A percentile compares a stretch with the other conserved stretches of the same genome.
These are phyloP conservation scores for Grus americana DNA, from an alignment of 2,113 vertebrate species.

Conservation along the genomic window DNA sequence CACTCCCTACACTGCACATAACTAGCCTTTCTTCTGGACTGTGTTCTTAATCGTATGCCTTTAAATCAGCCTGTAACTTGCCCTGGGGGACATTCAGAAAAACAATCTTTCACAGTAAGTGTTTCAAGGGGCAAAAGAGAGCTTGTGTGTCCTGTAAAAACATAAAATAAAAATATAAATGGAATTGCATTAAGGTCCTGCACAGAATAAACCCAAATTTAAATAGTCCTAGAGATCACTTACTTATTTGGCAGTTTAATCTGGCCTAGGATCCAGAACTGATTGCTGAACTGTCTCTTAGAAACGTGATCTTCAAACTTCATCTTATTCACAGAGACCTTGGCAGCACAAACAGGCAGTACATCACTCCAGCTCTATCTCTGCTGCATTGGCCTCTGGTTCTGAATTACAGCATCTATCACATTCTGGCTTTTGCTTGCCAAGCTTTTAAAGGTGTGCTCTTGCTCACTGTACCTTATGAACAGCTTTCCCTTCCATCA, in stretches of 20 bases:
- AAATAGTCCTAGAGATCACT: constrained; percentile 14
- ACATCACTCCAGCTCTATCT: constrained; percentile 56
- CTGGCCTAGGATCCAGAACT: constrained; percentile 35
- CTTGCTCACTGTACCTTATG: constrained; percentile 66
- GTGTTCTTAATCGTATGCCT: neutral
- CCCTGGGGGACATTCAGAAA: neutral
- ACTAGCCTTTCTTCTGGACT: neutral
- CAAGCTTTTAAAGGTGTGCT: constrained; percentile 64
- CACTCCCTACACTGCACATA: neutral
- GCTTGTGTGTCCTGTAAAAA: neutral
- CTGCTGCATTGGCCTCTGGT: constrained; percentile 56
- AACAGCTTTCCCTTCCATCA: constrained; percentile 58
- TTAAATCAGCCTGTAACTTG: constrained; percentile 23
- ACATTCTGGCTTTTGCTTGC: constrained; percentile 55
- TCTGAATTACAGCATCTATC: constrained; percentile 69
- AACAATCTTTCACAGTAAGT: neutral
- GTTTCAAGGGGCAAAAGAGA: neutral
- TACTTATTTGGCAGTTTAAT: constrained; percentile 55
- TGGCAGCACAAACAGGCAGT: constrained; percentile 61
- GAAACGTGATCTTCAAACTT: constrained; percentile 51
- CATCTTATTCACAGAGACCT: constrained; percentile 57
- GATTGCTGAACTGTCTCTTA: constrained; percentile 53
- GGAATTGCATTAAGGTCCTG: neutral
- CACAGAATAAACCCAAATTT: constrained; percentile 34
- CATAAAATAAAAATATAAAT: constrained; percentile 9